Conservation (phyloP, 2,797 vertebrate genomes). For the Knipowitschia caucasica region DNA sequence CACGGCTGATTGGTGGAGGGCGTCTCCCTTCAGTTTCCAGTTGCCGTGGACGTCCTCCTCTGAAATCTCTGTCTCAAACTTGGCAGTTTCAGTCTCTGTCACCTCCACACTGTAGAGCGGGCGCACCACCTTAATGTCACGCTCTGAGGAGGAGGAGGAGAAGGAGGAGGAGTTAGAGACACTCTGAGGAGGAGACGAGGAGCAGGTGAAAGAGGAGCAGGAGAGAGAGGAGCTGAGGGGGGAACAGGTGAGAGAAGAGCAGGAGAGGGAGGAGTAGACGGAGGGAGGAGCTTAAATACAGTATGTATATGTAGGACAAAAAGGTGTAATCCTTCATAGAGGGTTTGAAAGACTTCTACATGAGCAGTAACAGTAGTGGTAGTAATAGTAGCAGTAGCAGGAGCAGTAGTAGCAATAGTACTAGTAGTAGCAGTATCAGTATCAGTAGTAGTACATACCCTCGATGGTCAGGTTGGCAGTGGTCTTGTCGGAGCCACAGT, state of each 20-base stretch:
- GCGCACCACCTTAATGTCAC: slow-evolving; percentile 90
- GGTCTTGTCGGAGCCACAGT: slow-evolving; percentile 94
- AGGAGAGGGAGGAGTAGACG: not conserved
- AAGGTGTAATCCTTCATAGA: too few species aligned
- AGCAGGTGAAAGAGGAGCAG: not conserved
- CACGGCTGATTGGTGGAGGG: slow-evolving; percentile 68
- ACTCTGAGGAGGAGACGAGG: not conserved
- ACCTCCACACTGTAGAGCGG: slow-evolving; percentile 94
- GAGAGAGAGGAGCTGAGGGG: accelerated
- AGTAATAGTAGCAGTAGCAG: not conserved
- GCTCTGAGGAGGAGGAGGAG: slow-evolving; percentile 71
- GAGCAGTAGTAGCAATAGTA: not conserved
- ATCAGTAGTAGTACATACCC: slow-evolving; percentile 66
- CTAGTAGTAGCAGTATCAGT: not conserved
- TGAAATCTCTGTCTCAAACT: slow-evolving; percentile 95
- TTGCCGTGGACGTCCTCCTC: slow-evolving; percentile 91
- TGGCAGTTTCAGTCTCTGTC: slow-evolving; percentile 90
- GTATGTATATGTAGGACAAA: too few species aligned
- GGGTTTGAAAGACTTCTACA: too few species aligned
- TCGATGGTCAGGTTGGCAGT: slow-evolving; percentile 89
- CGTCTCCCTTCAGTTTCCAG: slow-evolving; percentile 95
- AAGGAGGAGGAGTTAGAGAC: not conserved
- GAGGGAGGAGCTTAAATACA: too few species aligned
- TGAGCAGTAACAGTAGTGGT: too few species aligned
- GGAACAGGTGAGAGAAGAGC: not conserved